phyloP scores from a whole-genome alignment of 2,888 invertebrate species.

The Microctonus hyperodae region DNA sequence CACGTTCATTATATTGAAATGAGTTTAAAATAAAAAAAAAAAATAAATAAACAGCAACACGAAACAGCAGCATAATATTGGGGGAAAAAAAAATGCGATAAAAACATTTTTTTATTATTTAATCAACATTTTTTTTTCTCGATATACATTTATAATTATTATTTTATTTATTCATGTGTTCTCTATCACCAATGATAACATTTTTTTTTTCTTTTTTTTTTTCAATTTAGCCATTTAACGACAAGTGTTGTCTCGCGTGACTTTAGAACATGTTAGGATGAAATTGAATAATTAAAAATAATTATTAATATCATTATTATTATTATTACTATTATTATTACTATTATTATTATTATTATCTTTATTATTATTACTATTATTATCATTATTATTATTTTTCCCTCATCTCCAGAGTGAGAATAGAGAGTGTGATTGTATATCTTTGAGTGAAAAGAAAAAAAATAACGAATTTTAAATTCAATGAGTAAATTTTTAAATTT shows the following conservation, averaged over 20 bases:
- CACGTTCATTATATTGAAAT: neutral
- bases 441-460: neutral
- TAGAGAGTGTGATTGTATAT: neutral
- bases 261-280: conserved; percentile 26
- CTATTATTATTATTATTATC: conserved; percentile 35
- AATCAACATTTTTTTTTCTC: neutral
- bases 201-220: too few species aligned
- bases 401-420: conserved; percentile 3
- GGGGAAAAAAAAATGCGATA: neutral
- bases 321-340: conserved; percentile 35
- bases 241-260: conserved; percentile 34
- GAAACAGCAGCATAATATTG: neutral
- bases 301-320: conserved; percentile 36
- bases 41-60: neutral
- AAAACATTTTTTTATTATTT: neutral
- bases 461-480: neutral
- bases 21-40: neutral
- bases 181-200: conserved; percentile 17
- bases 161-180: conserved; percentile 20
- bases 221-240: conserved; percentile 19
- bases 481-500: neutral
- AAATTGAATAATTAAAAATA: conserved; percentile 20
- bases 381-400: conserved; percentile 18
- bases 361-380: conserved; percentile 24
- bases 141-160: conserved; percentile 23